These are phyloP conservation scores for Elgaria multicarinata DNA, from an alignment of 2,113 vertebrate species.

Conservation along the genomic window DNA sequence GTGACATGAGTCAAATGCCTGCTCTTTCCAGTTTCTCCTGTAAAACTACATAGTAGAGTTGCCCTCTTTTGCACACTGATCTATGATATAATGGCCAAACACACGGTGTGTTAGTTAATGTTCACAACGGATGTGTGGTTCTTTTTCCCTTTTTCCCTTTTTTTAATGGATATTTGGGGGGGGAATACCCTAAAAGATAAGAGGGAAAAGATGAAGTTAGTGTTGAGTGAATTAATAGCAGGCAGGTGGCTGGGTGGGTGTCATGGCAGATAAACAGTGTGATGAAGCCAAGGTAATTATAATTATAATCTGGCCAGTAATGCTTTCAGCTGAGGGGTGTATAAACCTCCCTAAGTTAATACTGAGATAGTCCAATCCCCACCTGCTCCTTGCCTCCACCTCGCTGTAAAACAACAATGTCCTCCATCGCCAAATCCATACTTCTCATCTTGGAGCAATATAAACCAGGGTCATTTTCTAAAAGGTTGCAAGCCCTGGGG, in stretches of 20 bases:
- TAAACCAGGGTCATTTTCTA: constrained; percentile 40
- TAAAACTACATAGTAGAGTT: constrained; percentile 34
- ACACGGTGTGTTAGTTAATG: constrained; percentile 48
- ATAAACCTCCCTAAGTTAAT: constrained; percentile 43
- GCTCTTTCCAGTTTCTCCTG: constrained; percentile 52
- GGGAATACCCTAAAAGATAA: constrained; percentile 57
- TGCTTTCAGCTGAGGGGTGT: constrained; percentile 47
- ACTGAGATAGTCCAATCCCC: constrained; percentile 38
- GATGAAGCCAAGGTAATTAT: constrained; percentile 62
- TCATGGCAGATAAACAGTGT: constrained; percentile 68
- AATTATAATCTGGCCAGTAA: constrained; percentile 60
- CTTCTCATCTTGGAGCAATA: constrained; percentile 47
- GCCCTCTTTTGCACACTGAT: constrained; percentile 29
- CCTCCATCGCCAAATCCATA: constrained; percentile 9
- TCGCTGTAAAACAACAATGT: constrained; percentile 39
- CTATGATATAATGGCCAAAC: constrained; percentile 46
- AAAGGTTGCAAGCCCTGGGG: constrained; percentile 35
- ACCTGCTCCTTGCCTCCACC: constrained; percentile 40
- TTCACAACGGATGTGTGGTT: constrained; percentile 49
- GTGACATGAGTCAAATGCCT: constrained; percentile 51
- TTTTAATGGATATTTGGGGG: no score
- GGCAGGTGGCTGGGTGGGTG: constrained; percentile 65
- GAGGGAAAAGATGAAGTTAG: constrained; percentile 64
- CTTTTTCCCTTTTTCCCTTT: no score
- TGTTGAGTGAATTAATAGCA: constrained; percentile 68